Conservation (phyloP, 1,140 invertebrate species). For the Batillaria attramentaria region DNA sequence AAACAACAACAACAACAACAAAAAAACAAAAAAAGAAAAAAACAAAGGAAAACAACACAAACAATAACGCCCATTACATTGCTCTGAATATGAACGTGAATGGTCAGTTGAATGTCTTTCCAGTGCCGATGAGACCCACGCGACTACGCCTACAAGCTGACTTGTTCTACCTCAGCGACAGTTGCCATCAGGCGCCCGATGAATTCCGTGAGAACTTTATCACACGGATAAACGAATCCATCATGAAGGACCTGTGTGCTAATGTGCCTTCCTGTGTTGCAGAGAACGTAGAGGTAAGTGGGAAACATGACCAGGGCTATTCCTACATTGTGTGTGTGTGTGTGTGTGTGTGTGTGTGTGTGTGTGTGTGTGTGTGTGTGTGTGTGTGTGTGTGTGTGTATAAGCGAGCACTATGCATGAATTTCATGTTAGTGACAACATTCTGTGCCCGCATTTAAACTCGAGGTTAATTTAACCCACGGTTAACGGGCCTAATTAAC, state of each 20-base stretch:
- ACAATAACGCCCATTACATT: too few relatives aligned
- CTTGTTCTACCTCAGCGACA: background rate
- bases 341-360: constrained; percentile 17
- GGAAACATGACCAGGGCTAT: background rate
- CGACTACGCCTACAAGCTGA: background rate
- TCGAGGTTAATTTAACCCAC: too few relatives aligned
- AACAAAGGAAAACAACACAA: too few relatives aligned
- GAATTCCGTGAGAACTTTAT: background rate
- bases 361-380: background rate
- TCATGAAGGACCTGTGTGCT: background rate
- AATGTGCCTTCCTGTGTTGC: background rate
- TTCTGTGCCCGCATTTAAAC: too few relatives aligned
- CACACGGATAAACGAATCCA: background rate
- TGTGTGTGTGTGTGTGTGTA: constrained; percentile 9
- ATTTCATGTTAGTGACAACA: too few relatives aligned
- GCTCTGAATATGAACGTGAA: background rate
- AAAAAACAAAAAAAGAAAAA: too few relatives aligned
- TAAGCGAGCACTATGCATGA: too few relatives aligned
- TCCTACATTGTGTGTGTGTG: background rate
- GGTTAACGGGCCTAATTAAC: too few relatives aligned
- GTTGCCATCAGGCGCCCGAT: constrained; percentile 1
- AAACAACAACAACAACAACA: too few relatives aligned
- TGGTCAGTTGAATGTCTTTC: background rate
- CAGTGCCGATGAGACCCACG: background rate
- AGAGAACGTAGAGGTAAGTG: background rate